Evolutionary conservation across 2,113 vertebrate species (phyloP).

Genomic region (Cheilinus undulatus): DNA sequence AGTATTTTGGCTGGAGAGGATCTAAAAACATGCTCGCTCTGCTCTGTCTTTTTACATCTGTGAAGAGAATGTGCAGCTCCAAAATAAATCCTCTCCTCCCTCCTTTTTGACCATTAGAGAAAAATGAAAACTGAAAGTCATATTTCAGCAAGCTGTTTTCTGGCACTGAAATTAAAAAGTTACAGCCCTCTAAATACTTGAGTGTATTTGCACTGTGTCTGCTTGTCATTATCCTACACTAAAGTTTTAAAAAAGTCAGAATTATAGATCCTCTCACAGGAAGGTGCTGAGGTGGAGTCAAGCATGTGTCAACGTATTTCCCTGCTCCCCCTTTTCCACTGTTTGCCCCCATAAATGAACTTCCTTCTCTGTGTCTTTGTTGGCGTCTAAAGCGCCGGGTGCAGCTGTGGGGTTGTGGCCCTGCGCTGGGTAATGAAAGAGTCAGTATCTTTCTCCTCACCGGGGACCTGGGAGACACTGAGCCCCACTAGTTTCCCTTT

Average conservation of each 20-base stretch:
- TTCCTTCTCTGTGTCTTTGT: constrained; percentile 56
- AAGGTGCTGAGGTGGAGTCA: constrained; percentile 22
- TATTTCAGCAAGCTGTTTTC: constrained; percentile 65
- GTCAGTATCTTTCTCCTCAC: constrained; percentile 78
- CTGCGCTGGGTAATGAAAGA: constrained; percentile 72
- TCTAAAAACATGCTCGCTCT: constrained; percentile 65
- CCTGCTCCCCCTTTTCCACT: constrained; percentile 31
- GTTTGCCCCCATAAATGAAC: constrained; percentile 54
- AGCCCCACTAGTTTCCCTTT: constrained; percentile 82
- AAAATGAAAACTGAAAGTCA: constrained; percentile 53
- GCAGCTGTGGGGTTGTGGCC: constrained; percentile 73
- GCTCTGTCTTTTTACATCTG: constrained; percentile 69
- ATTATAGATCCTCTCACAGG: constrained; percentile 48
- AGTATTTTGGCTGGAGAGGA: constrained; percentile 28
- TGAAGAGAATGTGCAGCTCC: constrained; percentile 57
- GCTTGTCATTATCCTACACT: constrained; percentile 58
- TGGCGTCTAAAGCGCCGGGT: constrained; percentile 62
- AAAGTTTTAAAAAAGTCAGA: constrained; percentile 41
- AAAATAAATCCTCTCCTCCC: constrained; percentile 71
- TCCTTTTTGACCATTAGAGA: constrained; percentile 55
- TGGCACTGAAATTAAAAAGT: constrained; percentile 51
- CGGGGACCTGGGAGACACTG: constrained; percentile 80
- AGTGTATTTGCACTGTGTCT: constrained; percentile 53
- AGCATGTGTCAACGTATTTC: constrained; percentile 49
- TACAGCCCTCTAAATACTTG: constrained; percentile 63